Evolutionary conservation across 2,113 vertebrate species (phyloP).

Genomic region (Micromys minutus): DNA sequence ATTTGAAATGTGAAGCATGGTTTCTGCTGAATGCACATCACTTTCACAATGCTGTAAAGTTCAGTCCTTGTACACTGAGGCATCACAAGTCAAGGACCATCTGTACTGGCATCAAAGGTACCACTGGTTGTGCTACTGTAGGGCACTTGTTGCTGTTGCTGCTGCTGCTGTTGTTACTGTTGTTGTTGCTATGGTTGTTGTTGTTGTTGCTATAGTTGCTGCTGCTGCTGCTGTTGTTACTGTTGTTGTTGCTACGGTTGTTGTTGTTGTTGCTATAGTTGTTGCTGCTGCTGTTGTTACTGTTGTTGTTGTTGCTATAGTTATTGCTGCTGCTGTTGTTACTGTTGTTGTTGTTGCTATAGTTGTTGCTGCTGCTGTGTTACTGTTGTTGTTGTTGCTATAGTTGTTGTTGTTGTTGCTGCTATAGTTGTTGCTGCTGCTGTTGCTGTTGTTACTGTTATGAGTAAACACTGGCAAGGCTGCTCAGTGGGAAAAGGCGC

Average conservation of each 20-base stretch:
- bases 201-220: not conserved
- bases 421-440: not conserved
- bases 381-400: rapidly evolving
- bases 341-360: too few relatives aligned
- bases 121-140: not conserved
- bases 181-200: not conserved
- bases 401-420: not conserved
- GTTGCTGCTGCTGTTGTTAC: not conserved
- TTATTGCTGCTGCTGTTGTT: too few relatives aligned
- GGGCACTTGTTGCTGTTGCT: not conserved
- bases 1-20: too few relatives aligned
- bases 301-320: not conserved
- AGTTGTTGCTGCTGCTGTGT: too few relatives aligned
- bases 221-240: not conserved
- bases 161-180: too few relatives aligned
- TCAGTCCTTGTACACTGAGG: not conserved
- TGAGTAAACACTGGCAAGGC: not conserved
- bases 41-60: not conserved
- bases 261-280: not conserved
- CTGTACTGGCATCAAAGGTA: rapidly evolving
- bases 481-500: not conserved
- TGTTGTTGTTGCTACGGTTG: not conserved
- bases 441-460: not conserved
- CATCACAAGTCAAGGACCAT: not conserved
- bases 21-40: not conserved